Evolutionary conservation across 2,797 vertebrate species (phyloP), one percentile per base, ranked within the genome.

Genomic region (Poecilia gillii): DNA sequence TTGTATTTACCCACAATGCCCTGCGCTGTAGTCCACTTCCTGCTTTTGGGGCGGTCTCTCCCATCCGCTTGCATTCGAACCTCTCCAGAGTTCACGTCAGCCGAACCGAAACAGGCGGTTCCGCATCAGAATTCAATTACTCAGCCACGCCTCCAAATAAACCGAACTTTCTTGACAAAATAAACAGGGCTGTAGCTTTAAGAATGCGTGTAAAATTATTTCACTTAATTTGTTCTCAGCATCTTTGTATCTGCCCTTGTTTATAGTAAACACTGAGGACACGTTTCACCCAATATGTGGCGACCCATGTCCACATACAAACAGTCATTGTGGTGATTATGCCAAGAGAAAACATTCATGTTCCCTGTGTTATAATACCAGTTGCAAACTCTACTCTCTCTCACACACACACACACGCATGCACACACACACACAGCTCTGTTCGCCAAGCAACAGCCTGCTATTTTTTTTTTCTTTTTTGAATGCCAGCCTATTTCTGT

Each of bases 401-500:
- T 3, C 72, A 79, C n/a, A 8, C 51, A 25, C 51, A 53, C 72
- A 76, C 81, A 82, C 72, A 74, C 72, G 49, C 77, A 59, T n/a
- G n/a, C n/a, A 9, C 51, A 3, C 53, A 77, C 68, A 76, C 72
- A 77, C 81, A 81, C 68, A 78, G 20, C 81, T 87, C 86, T 91
- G 90, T 91, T 90, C 90, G 82, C 81, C 81, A 82, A 78, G 81
- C 85, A 39, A 84, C 81, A 88, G 88, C 85, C 88, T 93, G 81
- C 36, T 81, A 72, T 87, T n/a, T 78, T 89, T 88, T 87, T 86
- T 87, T 79, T 33, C 1, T 33, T 18, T 33, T 62, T 62, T 62
- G 57, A 62, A 62, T 18, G 28, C 82, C 84, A 87, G 88, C 85
- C 89, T 93, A 83, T 91, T 92, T 84, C 78, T 92, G 90, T 94